Evolutionary conservation across 2,113 vertebrate genomes (phyloP), one percentile per base, ranked within the genome.

Genomic region (Amblyornis subalaris): DNA sequence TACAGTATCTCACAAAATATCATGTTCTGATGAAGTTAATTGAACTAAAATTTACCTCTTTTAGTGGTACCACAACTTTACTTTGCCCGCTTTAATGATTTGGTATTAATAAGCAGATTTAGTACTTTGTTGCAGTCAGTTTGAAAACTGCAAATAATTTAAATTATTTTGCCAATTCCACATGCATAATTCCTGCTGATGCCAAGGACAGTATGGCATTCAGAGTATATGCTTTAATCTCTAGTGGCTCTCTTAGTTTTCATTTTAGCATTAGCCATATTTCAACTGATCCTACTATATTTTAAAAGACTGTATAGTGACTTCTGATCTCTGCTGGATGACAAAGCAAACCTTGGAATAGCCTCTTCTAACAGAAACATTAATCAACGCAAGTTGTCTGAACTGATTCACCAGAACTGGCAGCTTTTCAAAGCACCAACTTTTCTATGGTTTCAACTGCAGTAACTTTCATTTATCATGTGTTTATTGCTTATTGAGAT

Each of bases 291-390:
- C 9, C 29, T 64, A 44, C 53, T 29, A 16, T 35, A 36, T 79
- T 93, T 90, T 80, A 88, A 74, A 91, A 88, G 80, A 78, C 11
- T 22, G 9, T 67, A 62, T 19, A 88, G 10, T 57, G 22, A 73
- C 24, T 94, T 94, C 47, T 95, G 78, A 90, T 94, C 64, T 91
- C 67, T 51, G 47, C 42, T 88, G 85, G 85, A 73, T 93, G 44
- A 60, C 51, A 95, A 77, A 91, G 38, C 4, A 91, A 80, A 85
- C 12, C 22, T 55, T 78, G 60, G 29, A 82, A 67, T 8, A 58
- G 24, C n/a, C 23, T 88, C 26, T 79, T 90, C 51, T 89, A 53
- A 36, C 48, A 90, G 38, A 85, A 93, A 76, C 33, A 31, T 88
- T 85, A 91, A 89, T 93, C 85, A 80, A 0, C 44, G 18, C 1